phyloP scores from a whole-genome alignment of 2,888 invertebrate genomes.

The Andrena chrysosceles region DNA sequence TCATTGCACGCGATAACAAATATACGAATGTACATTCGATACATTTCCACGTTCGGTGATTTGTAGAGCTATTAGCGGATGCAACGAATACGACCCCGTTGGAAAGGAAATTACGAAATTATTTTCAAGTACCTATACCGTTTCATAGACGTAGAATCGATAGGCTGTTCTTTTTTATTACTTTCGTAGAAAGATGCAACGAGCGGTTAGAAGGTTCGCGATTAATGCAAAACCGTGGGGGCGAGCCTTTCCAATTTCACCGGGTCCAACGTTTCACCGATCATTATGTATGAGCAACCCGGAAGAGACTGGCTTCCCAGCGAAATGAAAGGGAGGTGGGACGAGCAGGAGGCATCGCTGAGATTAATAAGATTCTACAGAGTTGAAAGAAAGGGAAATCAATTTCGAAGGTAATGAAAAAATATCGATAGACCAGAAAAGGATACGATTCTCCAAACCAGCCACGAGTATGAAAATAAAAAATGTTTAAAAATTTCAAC shows the following conservation, averaged over 20 bases:
- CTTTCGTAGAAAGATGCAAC: conserved; percentile 4
- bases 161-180: background rate
- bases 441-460: background rate
- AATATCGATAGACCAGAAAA: background rate
- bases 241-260: conserved; percentile 36
- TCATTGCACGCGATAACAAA: background rate
- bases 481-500: no score
- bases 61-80: no score
- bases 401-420: conserved; percentile 20
- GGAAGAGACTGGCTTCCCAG: background rate
- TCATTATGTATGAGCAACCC: conserved; percentile 26
- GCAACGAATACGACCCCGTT: background rate
- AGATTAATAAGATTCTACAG: conserved; percentile 32
- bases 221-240: conserved; percentile 32
- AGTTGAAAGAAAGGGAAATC: conserved; percentile 15
- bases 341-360: background rate
- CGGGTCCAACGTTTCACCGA: conserved; percentile 7
- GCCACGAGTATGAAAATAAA: no score
- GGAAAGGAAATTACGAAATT: background rate
- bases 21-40: background rate
- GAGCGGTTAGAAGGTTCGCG: conserved; percentile 4
- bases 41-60: background rate
- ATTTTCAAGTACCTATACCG: background rate
- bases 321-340: background rate
- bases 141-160: background rate